Percentiles rank a stretch among this genome's conserved stretches.
Conservation (phyloP, 2,113 vertebrate genomes). For the Forbesichthys agassizii region DNA sequence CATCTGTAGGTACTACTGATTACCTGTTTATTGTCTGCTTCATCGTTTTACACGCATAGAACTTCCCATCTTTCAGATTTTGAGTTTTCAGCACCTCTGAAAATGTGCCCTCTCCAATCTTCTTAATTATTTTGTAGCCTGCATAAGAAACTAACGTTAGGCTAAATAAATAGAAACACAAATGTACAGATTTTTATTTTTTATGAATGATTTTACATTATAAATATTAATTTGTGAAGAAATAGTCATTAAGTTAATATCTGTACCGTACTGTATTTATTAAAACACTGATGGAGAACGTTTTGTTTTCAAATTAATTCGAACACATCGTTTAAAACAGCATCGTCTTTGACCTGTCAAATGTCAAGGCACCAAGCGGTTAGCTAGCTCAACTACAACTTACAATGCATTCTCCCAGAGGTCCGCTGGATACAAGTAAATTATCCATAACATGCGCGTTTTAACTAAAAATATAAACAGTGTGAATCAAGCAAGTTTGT, state of each 20-base stretch:
- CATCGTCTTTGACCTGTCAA: constrained; percentile 2
- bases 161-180: background rate
- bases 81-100: constrained; percentile 85
- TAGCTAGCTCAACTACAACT: constrained; percentile 39
- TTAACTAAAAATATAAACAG: background rate
- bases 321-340: background rate
- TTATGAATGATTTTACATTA: background rate
- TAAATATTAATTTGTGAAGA: too few species aligned
- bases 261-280: too few species aligned
- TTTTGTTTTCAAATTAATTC: too few species aligned
- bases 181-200: background rate
- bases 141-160: constrained; percentile 28
- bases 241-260: too few species aligned
- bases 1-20: background rate
- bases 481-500: too few species aligned
- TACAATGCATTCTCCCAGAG: constrained; percentile 64
- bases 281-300: too few species aligned
- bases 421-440: constrained; percentile 18
- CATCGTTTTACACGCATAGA: constrained; percentile 86
- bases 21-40: constrained; percentile 87
- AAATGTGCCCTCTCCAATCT: constrained; percentile 89
- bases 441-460: constrained; percentile 22
- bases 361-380: background rate
- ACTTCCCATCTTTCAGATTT: constrained; percentile 82
- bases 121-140: constrained; percentile 84